These are phyloP conservation scores for Mnemiopsis leidyi DNA, from an alignment of 37 sponge, comb jelly and placozoan species.

Conservation along the genomic window DNA sequence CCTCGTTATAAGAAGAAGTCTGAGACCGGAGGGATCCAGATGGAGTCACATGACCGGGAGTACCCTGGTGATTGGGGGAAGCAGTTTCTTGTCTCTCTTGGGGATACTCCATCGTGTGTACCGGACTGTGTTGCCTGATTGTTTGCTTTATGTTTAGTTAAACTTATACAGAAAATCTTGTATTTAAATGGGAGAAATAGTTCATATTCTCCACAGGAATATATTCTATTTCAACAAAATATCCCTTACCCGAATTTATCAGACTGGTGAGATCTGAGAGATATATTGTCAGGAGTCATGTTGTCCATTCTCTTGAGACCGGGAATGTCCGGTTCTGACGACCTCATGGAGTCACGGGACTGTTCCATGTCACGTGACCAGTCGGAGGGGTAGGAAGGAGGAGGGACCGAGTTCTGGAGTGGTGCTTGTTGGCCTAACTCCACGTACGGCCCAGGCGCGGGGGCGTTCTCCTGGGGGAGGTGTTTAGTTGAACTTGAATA, in stretches of 20 bases:
- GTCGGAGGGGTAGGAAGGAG: not conserved
- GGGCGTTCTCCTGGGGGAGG: not conserved
- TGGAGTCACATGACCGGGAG: not conserved
- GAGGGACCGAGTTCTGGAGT: not conserved
- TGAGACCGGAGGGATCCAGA: not conserved
- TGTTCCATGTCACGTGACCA: too few species aligned
- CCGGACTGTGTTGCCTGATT: not conserved
- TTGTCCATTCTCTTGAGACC: not conserved
- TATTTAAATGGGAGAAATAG: too few species aligned
- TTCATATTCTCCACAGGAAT: too few species aligned
- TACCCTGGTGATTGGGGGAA: too few species aligned
- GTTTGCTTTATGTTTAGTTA: too few species aligned
- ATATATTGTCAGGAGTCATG: conserved; percentile 36
- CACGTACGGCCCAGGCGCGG: not conserved
- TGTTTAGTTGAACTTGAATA: too few species aligned
- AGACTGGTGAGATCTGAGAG: conserved; percentile 8
- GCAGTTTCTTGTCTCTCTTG: not conserved
- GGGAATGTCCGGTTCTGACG: conserved; percentile 2
- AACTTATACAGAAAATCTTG: too few species aligned
- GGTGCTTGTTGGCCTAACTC: not conserved
- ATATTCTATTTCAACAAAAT: not conserved
- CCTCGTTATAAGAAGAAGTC: not conserved
- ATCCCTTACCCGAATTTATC: conserved; percentile 12
- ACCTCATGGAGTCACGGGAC: not conserved
- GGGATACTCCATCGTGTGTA: not conserved